Evolutionary conservation across 2,113 vertebrate genomes (phyloP).

Genomic region (Nicator chloris): DNA sequence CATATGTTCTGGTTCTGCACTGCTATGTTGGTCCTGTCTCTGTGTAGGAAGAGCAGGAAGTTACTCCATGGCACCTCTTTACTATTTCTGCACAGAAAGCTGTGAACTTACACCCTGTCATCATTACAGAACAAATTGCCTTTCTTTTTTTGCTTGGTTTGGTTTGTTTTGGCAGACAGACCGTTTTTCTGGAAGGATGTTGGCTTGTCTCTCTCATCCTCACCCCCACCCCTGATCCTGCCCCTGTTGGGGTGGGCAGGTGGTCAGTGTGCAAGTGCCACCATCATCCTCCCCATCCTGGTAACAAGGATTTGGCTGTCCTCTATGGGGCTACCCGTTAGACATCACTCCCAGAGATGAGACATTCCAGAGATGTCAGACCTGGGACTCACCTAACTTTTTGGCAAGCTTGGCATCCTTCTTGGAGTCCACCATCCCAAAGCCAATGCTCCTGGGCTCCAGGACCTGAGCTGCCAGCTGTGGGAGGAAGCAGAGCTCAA

Average conservation of each 20-base stretch:
- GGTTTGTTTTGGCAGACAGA: background rate
- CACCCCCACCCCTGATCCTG: rapidly evolving
- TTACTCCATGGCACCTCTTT: background rate
- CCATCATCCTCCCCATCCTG: background rate
- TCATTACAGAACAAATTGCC: background rate
- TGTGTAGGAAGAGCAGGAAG: background rate
- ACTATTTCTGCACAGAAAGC: background rate
- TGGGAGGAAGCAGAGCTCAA: background rate
- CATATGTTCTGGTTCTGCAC: background rate
- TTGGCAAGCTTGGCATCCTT: slow-evolving; percentile 93
- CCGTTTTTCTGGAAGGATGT: background rate
- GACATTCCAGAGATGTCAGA: background rate
- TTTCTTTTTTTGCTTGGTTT: background rate
- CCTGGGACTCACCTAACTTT: slow-evolving; percentile 83
- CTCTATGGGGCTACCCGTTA: background rate
- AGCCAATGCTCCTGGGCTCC: slow-evolving; percentile 88
- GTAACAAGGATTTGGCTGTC: background rate
- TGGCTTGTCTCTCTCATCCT: background rate
- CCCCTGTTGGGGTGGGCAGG: background rate
- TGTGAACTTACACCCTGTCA: background rate
- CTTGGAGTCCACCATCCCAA: slow-evolving; percentile 90
- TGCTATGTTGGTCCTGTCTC: background rate
- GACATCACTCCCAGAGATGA: background rate
- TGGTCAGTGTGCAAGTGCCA: background rate
- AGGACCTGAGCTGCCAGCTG: slow-evolving; percentile 91